These are phyloP conservation scores for Lycopodina hypogea DNA, from an alignment of 37 sponge, comb jelly and placozoan species.

Conservation along the genomic window DNA sequence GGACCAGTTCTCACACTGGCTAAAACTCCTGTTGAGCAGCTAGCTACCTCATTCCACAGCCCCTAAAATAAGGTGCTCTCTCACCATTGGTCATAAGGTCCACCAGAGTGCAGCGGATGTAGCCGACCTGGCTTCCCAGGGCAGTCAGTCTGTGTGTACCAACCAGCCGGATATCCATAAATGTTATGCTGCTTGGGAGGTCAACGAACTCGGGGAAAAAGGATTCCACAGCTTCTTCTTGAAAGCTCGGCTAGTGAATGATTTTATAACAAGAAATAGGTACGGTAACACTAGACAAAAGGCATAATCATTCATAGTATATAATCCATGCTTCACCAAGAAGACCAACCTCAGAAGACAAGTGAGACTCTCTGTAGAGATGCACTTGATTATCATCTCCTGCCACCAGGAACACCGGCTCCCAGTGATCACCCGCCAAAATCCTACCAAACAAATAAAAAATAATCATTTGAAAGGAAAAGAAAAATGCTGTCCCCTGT, in stretches of 20 bases:
- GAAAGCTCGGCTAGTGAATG: constrained; percentile 44
- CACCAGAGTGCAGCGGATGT: constrained; percentile 20
- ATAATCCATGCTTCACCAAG: neutral
- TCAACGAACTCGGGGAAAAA: constrained; percentile 67
- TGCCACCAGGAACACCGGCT: constrained; percentile 71
- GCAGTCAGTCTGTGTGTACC: constrained; percentile 43
- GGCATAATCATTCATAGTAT: neutral
- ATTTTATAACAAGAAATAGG: neutral
- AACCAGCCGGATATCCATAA: constrained; percentile 43
- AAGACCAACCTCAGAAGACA: neutral
- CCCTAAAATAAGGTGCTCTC: too few relatives aligned
- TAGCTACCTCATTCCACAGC: too few relatives aligned
- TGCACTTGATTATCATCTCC: constrained; percentile 76
- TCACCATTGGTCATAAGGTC: constrained; percentile 38
- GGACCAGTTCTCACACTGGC: too few relatives aligned
- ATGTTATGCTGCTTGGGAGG: constrained; percentile 56
- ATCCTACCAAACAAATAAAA: constrained; percentile 32
- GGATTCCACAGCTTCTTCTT: constrained; percentile 14
- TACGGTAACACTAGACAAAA: neutral
- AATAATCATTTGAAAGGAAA: neutral
- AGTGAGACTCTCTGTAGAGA: constrained; percentile 34
- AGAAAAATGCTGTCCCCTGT: neutral
- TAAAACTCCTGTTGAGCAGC: too few relatives aligned
- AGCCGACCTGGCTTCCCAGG: constrained; percentile 62
- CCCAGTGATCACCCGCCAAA: constrained; percentile 34